phyloP scores from a whole-genome alignment of 1,140 invertebrate species.

The Drosophila erecta region DNA sequence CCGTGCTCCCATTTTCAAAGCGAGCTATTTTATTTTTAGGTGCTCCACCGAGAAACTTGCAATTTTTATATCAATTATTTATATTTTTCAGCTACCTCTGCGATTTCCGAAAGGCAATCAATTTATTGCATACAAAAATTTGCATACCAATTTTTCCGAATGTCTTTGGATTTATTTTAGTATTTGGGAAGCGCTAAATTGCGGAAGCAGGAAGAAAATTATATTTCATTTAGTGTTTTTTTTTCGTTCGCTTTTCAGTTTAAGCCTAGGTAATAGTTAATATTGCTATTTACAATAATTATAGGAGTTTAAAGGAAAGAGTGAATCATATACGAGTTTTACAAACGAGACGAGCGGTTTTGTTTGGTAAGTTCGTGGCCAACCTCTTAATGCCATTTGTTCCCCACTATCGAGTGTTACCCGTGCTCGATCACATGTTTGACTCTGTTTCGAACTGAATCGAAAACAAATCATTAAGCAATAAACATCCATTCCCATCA shows the following conservation, averaged over 20 bases:
- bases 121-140: not conserved
- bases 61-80: conserved; percentile 33
- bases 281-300: too few relatives aligned
- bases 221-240: not conserved
- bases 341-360: too few relatives aligned
- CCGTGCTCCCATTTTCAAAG: conserved; percentile 15
- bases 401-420: too few relatives aligned
- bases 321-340: too few relatives aligned
- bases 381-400: too few relatives aligned
- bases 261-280: too few relatives aligned
- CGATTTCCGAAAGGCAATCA: not conserved
- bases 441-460: conserved; percentile 9
- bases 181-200: not conserved
- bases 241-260: not conserved
- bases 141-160: too few relatives aligned
- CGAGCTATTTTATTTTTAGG: conserved; percentile 29
- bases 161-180: not conserved
- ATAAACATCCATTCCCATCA: conserved; percentile 27
- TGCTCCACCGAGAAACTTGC: conserved; percentile 19
- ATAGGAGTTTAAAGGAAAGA: too few relatives aligned
- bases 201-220: not conserved
- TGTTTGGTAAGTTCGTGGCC: too few relatives aligned
- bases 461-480: conserved; percentile 28
- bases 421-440: conserved; percentile 18
- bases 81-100: not conserved